Conservation (phyloP, 2,888 invertebrate genomes). For the Brenthis daphne region DNA sequence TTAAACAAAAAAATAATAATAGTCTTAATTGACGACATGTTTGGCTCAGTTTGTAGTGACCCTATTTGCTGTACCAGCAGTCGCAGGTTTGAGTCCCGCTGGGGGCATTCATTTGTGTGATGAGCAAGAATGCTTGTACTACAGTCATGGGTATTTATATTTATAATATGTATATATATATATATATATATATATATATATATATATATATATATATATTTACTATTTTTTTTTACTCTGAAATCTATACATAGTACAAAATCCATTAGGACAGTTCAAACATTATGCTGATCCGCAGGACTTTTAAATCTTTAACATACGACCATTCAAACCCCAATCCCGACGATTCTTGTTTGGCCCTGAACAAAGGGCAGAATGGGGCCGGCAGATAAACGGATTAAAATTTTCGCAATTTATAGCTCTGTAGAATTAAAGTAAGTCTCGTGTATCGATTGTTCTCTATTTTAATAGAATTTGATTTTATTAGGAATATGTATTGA, state of each 20-base stretch:
- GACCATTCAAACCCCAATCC: slow-evolving; percentile 52
- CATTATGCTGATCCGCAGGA: slow-evolving; percentile 32
- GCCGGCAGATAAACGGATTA: slow-evolving; percentile 71
- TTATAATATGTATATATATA: no score
- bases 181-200: no score
- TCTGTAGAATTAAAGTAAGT: slow-evolving; percentile 20
- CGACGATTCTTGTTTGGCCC: slow-evolving; percentile 46
- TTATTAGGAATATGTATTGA: neutral
- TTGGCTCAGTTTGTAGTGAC: no score
- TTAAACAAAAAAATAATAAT: no score
- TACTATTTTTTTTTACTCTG: neutral
- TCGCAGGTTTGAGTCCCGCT: no score
- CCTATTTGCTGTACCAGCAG: no score
- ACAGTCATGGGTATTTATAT: no score
- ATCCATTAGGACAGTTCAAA: slow-evolving; percentile 35
- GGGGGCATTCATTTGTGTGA: no score
- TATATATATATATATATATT: no score
- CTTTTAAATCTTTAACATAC: slow-evolving; percentile 47
- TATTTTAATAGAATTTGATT: neutral
- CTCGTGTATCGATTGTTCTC: slow-evolving; percentile 7
- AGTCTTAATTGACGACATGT: no score
- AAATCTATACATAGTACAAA: slow-evolving; percentile 11
- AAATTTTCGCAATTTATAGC: slow-evolving; percentile 38
- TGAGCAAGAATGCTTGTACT: no score
- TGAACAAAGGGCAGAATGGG: slow-evolving; percentile 61